Evolutionary conservation across 1,140 invertebrate genomes (phyloP).

Genomic region (Dreissena rostriformis): DNA sequence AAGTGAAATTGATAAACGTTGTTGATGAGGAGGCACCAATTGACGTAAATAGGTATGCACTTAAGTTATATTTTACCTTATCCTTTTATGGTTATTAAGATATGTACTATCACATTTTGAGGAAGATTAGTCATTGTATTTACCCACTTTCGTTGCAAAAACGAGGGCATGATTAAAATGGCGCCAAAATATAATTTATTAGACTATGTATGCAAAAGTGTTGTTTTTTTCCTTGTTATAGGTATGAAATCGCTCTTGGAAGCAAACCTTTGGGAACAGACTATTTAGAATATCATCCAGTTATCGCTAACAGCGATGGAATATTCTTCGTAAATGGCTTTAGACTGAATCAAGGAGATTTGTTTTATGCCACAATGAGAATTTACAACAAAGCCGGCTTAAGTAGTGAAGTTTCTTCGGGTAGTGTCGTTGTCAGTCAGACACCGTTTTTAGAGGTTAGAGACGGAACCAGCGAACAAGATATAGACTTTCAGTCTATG

Average conservation of each 20-base stretch:
- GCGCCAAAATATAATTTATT: too few species aligned
- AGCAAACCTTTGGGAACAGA: background rate
- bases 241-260: slow-evolving; percentile 26
- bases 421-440: slow-evolving; percentile 32
- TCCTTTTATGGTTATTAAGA: too few species aligned
- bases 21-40: slow-evolving; percentile 29
- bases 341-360: background rate
- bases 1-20: background rate
- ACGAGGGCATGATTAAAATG: too few species aligned
- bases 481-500: slow-evolving; percentile 34
- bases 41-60: slow-evolving; percentile 21
- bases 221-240: background rate
- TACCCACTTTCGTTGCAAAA: too few species aligned
- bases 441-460: background rate
- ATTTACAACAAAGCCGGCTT: slow-evolving; percentile 41
- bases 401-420: slow-evolving; percentile 21
- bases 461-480: slow-evolving; percentile 12
- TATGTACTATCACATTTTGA: too few species aligned
- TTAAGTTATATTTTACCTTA: too few species aligned
- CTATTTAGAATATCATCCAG: slow-evolving; percentile 8
- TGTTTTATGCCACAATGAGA: slow-evolving; percentile 21
- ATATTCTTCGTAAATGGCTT: slow-evolving; percentile 10
- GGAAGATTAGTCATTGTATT: too few species aligned
- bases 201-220: too few species aligned
- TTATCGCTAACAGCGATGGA: background rate